A percentile compares a stretch with the other conserved stretches of the same genome.
Conservation (phyloP, 2,888 invertebrate species). For the Hermodice carunculata region DNA sequence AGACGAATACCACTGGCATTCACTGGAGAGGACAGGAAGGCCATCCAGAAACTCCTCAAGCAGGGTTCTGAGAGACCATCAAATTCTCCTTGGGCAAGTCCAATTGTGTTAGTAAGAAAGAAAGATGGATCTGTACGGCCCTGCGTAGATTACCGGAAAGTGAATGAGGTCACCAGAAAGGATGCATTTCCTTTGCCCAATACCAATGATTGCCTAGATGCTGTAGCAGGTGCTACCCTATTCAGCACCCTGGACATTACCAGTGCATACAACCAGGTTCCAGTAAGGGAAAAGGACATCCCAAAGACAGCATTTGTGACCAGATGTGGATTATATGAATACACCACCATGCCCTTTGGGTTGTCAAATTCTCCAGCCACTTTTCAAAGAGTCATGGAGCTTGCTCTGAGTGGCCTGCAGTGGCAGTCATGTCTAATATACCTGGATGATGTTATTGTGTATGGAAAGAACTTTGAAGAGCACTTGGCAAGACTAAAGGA, state of each 20-base stretch:
- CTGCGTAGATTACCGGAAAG: slow-evolving; percentile 35
- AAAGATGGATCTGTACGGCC: slow-evolving; percentile 28
- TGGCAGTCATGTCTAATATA: slow-evolving; percentile 15
- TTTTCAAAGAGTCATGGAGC: slow-evolving; percentile 6
- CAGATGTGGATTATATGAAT: slow-evolving; percentile 2
- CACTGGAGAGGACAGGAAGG: background rate
- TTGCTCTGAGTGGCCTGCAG: background rate
- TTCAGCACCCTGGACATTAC: slow-evolving; percentile 36
- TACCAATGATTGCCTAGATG: slow-evolving; percentile 21
- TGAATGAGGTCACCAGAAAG: slow-evolving; percentile 30
- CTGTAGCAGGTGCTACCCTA: slow-evolving; percentile 27
- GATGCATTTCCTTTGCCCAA: slow-evolving; percentile 33
- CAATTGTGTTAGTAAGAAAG: background rate
- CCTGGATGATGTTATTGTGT: slow-evolving; percentile 40
- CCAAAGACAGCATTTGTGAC: slow-evolving; percentile 17
- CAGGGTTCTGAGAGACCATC: background rate
- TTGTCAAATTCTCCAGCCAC: slow-evolving; percentile 1
- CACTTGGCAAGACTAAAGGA: slow-evolving; percentile 24
- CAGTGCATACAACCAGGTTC: slow-evolving; percentile 11
- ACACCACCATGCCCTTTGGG: slow-evolving; percentile 5
- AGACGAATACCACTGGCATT: background rate
- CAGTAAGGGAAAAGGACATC: slow-evolving; percentile 5
- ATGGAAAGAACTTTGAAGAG: slow-evolving; percentile 18
- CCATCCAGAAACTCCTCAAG: background rate
- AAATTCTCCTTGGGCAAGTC: background rate